These are phyloP conservation scores for Cyprinodon brontotheroides DNA, from an alignment of 2,113 vertebrate genomes.

Conservation along the genomic window DNA sequence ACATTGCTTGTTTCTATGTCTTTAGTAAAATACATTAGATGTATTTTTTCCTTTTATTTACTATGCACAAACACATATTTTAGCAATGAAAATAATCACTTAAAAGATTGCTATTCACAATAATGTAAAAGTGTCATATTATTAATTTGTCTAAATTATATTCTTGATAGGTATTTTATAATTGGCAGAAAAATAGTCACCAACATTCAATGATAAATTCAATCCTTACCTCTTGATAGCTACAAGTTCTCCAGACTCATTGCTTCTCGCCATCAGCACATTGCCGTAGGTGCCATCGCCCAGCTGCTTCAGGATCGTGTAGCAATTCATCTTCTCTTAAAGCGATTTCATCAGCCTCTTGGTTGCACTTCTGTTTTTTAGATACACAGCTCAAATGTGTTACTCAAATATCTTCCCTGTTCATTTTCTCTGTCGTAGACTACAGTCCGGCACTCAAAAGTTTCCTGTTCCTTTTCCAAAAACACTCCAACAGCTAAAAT, in stretches of 20 bases:
- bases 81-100: neutral
- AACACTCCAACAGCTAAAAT: neutral
- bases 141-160: neutral
- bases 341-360: slow-evolving; percentile 44
- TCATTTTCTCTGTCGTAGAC: neutral
- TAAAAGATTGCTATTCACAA: neutral
- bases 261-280: slow-evolving; percentile 95
- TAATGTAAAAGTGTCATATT: neutral
- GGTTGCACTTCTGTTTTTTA: slow-evolving; percentile 11
- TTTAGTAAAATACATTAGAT: neutral
- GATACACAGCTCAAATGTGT: slow-evolving; percentile 6
- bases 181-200: neutral
- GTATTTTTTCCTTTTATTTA: neutral
- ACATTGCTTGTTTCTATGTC: too few species aligned
- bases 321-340: slow-evolving; percentile 90
- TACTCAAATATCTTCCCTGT: neutral
- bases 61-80: neutral
- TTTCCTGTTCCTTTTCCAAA: slow-evolving; percentile 7
- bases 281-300: slow-evolving; percentile 97
- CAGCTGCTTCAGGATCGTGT: slow-evolving; percentile 91
- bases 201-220: neutral
- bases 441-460: slow-evolving; percentile 12
- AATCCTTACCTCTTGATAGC: slow-evolving; percentile 92
- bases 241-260: slow-evolving; percentile 94
- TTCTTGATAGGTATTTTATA: neutral